Evolutionary conservation across 1,140 invertebrate genomes (phyloP).

Genomic region (Ericerus pela): DNA sequence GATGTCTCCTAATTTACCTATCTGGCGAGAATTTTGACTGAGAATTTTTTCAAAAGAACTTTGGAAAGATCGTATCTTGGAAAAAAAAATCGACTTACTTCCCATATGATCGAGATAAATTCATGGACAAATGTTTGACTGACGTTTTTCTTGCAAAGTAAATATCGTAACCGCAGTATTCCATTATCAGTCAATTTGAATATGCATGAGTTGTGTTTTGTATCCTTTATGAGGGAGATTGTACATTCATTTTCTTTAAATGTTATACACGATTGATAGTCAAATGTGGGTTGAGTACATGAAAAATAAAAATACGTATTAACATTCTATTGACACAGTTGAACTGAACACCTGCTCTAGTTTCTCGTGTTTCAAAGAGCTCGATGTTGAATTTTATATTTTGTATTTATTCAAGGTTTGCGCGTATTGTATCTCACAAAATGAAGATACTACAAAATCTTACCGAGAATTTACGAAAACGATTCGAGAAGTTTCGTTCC

Average conservation of each 20-base stretch:
- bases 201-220: conserved; percentile 5
- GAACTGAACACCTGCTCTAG: conserved; percentile 17
- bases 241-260: conserved; percentile 1
- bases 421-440: neutral
- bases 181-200: too few relatives aligned
- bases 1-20: too few relatives aligned
- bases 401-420: neutral
- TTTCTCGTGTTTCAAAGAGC: neutral
- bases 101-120: too few relatives aligned
- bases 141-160: too few relatives aligned
- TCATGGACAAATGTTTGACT: too few relatives aligned
- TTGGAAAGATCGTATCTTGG: too few relatives aligned
- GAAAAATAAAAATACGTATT: neutral
- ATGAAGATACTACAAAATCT: neutral
- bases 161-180: too few relatives aligned
- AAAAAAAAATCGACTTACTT: too few relatives aligned
- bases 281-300: conserved; percentile 7
- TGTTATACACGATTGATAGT: conserved; percentile 2
- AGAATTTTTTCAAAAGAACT: too few relatives aligned
- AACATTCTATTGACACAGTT: conserved; percentile 17
- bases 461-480: neutral
- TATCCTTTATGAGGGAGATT: neutral
- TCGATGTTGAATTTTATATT: neutral
- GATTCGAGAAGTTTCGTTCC: too few relatives aligned
- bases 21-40: too few relatives aligned